A percentile compares a stretch with the other conserved stretches of the same genome.
phyloP scores from a whole-genome alignment of 2,888 invertebrate genomes.

The Aphodius sticticus region DNA sequence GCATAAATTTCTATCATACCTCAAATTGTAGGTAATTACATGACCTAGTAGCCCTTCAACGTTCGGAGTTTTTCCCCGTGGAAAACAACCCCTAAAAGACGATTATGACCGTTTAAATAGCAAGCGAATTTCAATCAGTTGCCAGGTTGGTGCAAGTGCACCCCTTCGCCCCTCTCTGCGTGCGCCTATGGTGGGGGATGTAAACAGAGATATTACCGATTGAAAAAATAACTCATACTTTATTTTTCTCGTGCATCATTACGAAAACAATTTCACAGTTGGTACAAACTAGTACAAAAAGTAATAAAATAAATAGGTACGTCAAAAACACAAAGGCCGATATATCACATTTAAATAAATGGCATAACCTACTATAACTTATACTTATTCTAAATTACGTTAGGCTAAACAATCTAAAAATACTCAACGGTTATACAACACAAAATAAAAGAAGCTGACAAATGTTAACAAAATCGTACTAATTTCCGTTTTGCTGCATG shows the following conservation, averaged over 20 bases:
- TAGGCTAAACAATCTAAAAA: not conserved
- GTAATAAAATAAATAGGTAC: not conserved
- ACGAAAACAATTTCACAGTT: not conserved
- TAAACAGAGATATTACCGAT: not conserved
- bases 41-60: no score
- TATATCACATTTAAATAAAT: not conserved
- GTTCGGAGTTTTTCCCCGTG: no score
- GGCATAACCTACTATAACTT: not conserved
- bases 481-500: not conserved
- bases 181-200: no score
- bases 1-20: no score
- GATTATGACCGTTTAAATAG: no score
- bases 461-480: not conserved
- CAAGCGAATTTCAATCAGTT: no score
- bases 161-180: no score
- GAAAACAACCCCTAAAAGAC: no score
- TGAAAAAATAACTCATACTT: not conserved
- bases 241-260: not conserved
- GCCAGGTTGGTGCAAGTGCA: no score
- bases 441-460: not conserved
- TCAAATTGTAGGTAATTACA: no score
- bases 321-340: not conserved
- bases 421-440: not conserved
- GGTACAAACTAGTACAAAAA: slow-evolving; percentile 4
- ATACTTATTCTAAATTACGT: not conserved